Conservation (phyloP, 2,113 vertebrate species). For the Agapornis roseicollis region DNA sequence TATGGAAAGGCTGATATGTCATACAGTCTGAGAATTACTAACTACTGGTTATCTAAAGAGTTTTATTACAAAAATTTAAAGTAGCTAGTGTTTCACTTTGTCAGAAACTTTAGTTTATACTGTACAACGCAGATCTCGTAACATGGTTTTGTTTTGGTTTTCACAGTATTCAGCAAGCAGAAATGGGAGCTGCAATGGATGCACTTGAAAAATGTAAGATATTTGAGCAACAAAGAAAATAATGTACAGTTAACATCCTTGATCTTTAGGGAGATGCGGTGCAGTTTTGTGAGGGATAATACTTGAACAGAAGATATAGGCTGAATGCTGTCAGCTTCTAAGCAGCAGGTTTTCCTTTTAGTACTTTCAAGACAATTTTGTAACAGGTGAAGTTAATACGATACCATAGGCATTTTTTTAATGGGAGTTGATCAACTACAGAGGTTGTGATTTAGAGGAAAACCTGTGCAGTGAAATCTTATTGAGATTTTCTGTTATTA, state of each 20-base stretch:
- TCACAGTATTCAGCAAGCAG: conserved; percentile 95
- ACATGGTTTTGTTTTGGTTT: conserved; percentile 49
- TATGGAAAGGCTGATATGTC: neutral
- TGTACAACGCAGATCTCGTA: neutral
- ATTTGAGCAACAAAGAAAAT: neutral
- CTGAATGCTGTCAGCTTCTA: conserved; percentile 11
- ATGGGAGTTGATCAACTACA: neutral
- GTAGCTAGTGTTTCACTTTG: neutral
- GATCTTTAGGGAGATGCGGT: neutral
- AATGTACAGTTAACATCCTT: neutral
- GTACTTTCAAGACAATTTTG: neutral
- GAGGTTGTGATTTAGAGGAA: neutral
- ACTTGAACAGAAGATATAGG: neutral
- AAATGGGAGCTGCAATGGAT: conserved; percentile 99
- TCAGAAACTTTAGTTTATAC: neutral
- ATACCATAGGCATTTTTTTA: neutral
- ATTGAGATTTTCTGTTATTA: neutral
- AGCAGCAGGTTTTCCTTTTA: neutral
- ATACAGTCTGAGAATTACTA: neutral
- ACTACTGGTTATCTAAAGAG: neutral
- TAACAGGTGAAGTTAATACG: neutral
- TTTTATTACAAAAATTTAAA: neutral
- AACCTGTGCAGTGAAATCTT: neutral
- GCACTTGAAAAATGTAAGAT: conserved; percentile 98
- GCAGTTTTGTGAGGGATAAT: conserved; percentile 6